A percentile compares a stretch with the other conserved stretches of the same genome.
Evolutionary conservation across 1,140 invertebrate genomes (phyloP).

Genomic region (Nephila pilipes): DNA sequence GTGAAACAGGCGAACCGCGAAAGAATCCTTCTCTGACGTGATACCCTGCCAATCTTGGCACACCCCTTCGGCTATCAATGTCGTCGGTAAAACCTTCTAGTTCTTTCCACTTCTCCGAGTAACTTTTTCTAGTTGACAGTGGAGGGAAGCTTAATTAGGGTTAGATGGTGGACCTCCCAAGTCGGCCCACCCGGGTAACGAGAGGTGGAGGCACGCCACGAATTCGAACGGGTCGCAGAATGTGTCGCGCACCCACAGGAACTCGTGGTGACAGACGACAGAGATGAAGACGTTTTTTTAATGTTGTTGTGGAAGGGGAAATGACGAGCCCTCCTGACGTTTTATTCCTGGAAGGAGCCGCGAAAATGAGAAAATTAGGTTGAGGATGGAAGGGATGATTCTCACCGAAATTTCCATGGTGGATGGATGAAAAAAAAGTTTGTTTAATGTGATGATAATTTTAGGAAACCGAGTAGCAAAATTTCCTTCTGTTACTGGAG

Average conservation of each 20-base stretch:
- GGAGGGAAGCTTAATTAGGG: constrained; percentile 67
- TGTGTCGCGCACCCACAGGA: constrained; percentile 68
- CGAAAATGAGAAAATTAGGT: constrained; percentile 65
- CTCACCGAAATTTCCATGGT: not conserved
- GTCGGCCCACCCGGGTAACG: constrained; percentile 54
- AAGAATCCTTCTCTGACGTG: too few relatives aligned
- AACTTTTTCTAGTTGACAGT: constrained; percentile 54
- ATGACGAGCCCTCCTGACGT: not conserved
- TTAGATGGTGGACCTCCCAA: constrained; percentile 61
- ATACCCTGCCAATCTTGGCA: not conserved
- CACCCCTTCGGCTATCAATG: not conserved
- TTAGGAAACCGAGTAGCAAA: not conserved
- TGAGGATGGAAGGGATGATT: not conserved
- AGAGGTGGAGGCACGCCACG: constrained; percentile 63
- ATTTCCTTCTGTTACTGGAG: not conserved
- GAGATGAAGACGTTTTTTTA: constrained; percentile 66
- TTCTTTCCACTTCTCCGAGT: not conserved
- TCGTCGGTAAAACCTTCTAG: not conserved
- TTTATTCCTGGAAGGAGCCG: constrained; percentile 39
- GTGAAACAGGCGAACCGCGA: too few relatives aligned
- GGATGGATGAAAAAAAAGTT: too few relatives aligned
- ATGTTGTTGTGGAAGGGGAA: not conserved
- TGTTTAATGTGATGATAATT: constrained; percentile 2
- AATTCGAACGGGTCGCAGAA: constrained; percentile 72
- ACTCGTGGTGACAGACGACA: constrained; percentile 72